A percentile compares a stretch with the other conserved stretches of the same genome.
phyloP scores from a whole-genome alignment of 2,888 invertebrate genomes.

The Eudemis profundana region DNA sequence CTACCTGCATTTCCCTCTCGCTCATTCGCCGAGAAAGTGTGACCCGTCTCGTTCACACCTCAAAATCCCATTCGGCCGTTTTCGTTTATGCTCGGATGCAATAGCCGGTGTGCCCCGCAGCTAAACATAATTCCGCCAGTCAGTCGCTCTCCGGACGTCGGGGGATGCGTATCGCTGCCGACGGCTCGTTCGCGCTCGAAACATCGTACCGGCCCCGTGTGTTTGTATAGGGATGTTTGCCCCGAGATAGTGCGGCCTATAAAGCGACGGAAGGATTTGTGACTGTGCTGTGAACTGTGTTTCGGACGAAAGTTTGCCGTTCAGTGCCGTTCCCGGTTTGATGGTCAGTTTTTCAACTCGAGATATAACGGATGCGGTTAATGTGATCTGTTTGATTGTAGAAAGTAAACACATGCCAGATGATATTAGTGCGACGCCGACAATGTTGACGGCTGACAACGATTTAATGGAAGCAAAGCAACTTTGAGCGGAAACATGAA shows the following conservation, averaged over 20 bases:
- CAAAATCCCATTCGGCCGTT: conserved; percentile 80
- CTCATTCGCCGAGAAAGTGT: conserved; percentile 58
- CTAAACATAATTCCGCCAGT: conserved; percentile 79
- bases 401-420: conserved; percentile 77
- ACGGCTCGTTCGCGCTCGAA: conserved; percentile 67
- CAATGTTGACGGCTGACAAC: conserved; percentile 62
- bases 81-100: conserved; percentile 82
- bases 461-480: conserved; percentile 72
- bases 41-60: conserved; percentile 72
- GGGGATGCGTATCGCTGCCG: conserved; percentile 70
- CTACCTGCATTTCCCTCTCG: conserved; percentile 55
- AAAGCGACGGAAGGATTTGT: conserved; percentile 66
- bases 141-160: conserved; percentile 78
- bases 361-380: conserved; percentile 65
- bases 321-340: conserved; percentile 65
- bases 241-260: conserved; percentile 75
- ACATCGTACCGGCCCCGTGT: conserved; percentile 70
- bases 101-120: conserved; percentile 83
- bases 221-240: conserved; percentile 79
- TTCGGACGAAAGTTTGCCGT: conserved; percentile 49
- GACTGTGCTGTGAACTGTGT: conserved; percentile 67
- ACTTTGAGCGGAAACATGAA: conserved; percentile 71
- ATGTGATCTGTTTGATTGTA: conserved; percentile 77
- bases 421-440: conserved; percentile 67
- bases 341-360: conserved; percentile 68